Percentiles rank a stretch among this genome's conserved stretches.
These are phyloP conservation scores for Hydrotaea cyrtoneurina DNA, from an alignment of 2,888 invertebrate species.

Conservation along the genomic window DNA sequence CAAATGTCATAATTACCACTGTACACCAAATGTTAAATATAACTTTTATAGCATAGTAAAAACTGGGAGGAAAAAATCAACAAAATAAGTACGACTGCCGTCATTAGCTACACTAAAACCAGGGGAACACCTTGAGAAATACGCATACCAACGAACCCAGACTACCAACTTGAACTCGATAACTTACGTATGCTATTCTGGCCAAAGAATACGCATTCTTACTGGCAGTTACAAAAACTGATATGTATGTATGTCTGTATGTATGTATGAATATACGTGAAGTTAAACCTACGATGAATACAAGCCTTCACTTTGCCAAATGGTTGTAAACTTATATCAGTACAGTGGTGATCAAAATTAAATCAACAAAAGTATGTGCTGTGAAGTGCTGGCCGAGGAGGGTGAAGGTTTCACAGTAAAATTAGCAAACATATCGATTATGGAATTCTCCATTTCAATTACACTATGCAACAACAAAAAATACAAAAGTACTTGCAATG, in stretches of 20 bases:
- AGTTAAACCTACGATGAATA: constrained; percentile 29
- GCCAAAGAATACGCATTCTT: constrained; percentile 49
- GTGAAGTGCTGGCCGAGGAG: no score
- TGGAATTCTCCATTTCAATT: no score
- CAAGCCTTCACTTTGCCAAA: constrained; percentile 62
- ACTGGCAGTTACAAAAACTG: constrained; percentile 37
- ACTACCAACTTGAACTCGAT: constrained; percentile 30
- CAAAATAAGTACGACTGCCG: constrained; percentile 44
- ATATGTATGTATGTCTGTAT: constrained; percentile 14
- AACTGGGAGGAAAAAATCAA: constrained; percentile 49
- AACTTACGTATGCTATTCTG: constrained; percentile 12
- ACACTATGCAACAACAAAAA: no score
- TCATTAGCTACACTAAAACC: constrained; percentile 46
- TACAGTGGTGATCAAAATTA: background rate
- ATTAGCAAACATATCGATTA: no score
- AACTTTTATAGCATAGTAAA: constrained; percentile 45
- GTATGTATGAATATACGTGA: background rate
- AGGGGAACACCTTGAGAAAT: constrained; percentile 57
- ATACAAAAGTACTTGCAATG: no score
- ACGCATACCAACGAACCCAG: constrained; percentile 3
- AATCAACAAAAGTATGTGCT: no score
- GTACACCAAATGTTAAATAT: constrained; percentile 17
- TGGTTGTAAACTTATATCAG: constrained; percentile 24
- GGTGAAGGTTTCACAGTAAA: no score
- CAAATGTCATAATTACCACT: constrained; percentile 25